These are phyloP conservation scores for Tragelaphus eurycerus DNA, from an alignment of 2,797 vertebrate genomes.

Conservation along the genomic window DNA sequence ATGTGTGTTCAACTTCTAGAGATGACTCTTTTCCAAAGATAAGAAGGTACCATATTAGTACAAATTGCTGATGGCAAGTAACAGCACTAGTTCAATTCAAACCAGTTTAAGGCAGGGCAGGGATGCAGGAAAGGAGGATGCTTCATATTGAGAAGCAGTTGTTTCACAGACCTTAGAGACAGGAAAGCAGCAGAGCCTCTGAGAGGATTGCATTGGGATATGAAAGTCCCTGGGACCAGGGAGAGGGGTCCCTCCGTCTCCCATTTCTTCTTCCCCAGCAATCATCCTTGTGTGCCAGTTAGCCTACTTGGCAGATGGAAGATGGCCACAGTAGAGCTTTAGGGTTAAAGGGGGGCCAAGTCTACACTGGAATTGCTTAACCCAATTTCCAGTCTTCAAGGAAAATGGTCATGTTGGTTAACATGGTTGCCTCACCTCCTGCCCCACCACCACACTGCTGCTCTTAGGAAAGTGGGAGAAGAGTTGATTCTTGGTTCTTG, in stretches of 20 bases:
- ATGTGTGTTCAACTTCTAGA: background rate
- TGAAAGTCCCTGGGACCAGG: background rate
- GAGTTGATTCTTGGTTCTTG: background rate
- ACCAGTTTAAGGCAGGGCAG: fast-evolving
- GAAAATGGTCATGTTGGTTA: background rate
- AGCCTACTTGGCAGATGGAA: background rate
- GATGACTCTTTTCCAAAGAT: background rate
- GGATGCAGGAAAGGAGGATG: fast-evolving
- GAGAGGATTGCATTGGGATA: background rate
- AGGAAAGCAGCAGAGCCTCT: background rate
- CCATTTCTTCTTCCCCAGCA: background rate
- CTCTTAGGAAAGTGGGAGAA: background rate
- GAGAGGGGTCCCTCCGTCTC: background rate
- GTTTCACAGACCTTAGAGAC: background rate
- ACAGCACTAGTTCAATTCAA: background rate
- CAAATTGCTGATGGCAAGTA: background rate
- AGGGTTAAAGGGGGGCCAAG: background rate
- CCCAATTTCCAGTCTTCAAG: background rate
- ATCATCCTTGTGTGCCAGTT: background rate
- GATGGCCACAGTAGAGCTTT: background rate
- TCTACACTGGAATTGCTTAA: background rate
- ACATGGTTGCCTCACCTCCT: background rate
- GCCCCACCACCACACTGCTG: background rate
- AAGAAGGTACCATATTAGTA: background rate
- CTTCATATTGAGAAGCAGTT: background rate